Conservation (phyloP, 2,888 invertebrate species). For the Mythimna vitellina region DNA sequence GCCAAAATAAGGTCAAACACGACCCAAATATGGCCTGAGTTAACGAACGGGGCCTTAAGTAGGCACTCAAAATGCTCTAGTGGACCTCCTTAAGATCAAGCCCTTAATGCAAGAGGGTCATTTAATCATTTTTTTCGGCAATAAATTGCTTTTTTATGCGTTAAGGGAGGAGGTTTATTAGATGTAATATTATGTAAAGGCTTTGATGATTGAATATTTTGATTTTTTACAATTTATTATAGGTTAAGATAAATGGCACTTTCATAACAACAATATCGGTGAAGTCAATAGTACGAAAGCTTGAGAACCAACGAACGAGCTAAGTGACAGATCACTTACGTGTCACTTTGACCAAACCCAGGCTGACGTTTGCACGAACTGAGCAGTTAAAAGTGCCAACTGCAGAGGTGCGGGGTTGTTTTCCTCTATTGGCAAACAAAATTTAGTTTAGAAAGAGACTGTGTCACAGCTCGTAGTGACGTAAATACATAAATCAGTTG, state of each 20-base stretch:
- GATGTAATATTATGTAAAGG: neutral
- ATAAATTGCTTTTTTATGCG: slow-evolving; percentile 47
- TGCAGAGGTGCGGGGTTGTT: too few relatives aligned
- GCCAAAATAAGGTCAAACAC: slow-evolving; percentile 53
- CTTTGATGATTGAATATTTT: slow-evolving; percentile 4
- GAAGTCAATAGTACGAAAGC: too few relatives aligned
- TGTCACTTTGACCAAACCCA: too few relatives aligned
- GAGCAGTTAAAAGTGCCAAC: too few relatives aligned
- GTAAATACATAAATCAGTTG: too few relatives aligned
- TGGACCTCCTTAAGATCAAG: slow-evolving; percentile 40
- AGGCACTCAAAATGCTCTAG: slow-evolving; percentile 62
- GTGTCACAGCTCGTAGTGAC: too few relatives aligned
- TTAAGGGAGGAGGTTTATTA: slow-evolving; percentile 7
- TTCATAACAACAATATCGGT: too few relatives aligned
- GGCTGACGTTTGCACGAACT: too few relatives aligned
- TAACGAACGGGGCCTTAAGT: slow-evolving; percentile 57
- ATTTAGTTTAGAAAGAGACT: too few relatives aligned
- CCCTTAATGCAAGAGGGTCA: slow-evolving; percentile 50
- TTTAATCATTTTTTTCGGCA: slow-evolving; percentile 56
- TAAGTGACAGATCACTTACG: too few relatives aligned
- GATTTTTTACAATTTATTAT: neutral
- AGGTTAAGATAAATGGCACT: neutral
- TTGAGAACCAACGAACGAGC: too few relatives aligned
- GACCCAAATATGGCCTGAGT: slow-evolving; percentile 58
- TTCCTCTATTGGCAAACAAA: too few relatives aligned